These are phyloP conservation scores for Mionectes olivaceus DNA, from an alignment of 2,797 vertebrate genomes.

Conservation along the genomic window DNA sequence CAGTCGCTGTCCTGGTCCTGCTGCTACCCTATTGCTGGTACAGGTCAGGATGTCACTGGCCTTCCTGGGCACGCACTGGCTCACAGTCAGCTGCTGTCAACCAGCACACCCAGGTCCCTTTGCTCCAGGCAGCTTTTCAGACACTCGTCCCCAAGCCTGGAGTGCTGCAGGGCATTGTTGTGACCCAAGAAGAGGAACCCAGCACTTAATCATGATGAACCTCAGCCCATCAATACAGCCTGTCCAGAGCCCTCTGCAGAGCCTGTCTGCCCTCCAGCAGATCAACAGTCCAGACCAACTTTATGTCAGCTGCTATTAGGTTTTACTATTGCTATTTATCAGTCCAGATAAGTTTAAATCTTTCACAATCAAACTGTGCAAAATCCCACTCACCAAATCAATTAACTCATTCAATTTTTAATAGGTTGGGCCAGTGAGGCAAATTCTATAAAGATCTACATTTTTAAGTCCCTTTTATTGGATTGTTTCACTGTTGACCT, in stretches of 20 bases:
- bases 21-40: accelerated
- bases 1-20: neutral
- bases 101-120: neutral
- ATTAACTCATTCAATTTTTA: conserved; percentile 19
- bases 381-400: neutral
- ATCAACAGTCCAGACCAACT: neutral
- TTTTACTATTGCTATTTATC: neutral
- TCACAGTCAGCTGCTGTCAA: neutral
- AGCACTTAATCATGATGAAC: neutral
- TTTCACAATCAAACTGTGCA: neutral
- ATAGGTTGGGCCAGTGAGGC: neutral
- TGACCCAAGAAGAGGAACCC: neutral
- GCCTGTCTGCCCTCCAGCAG: neutral
- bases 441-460: conserved; percentile 23
- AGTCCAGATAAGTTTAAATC: neutral
- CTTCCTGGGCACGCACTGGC: neutral
- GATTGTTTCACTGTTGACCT: conserved; percentile 29
- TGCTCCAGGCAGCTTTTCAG: neutral
- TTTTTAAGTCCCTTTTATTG: conserved; percentile 31
- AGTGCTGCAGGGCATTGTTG: neutral
- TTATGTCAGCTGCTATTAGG: neutral
- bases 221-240: neutral
- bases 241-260: neutral
- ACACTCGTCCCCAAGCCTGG: neutral
- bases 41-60: neutral